Conservation (phyloP, 2,113 vertebrate species). For the Cyanoramphus novaezelandiae region DNA sequence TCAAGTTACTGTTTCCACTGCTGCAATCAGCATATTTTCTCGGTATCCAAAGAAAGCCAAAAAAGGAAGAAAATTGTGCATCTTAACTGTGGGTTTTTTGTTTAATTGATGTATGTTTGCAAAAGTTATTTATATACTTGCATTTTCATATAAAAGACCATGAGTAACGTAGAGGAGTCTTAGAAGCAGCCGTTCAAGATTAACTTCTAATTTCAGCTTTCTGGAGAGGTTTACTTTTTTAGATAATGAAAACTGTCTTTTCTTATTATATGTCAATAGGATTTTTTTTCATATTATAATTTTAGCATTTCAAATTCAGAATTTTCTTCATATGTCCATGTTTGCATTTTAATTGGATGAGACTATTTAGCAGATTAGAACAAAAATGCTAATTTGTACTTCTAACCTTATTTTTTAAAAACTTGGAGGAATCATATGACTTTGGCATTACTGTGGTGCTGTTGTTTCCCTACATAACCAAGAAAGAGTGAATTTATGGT, state of each 20-base stretch:
- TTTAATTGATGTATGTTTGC: not conserved
- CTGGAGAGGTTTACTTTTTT: not conserved
- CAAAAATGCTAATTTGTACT: slow-evolving; percentile 13
- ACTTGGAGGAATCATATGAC: not conserved
- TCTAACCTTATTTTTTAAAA: slow-evolving; percentile 31
- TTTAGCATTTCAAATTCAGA: slow-evolving; percentile 34
- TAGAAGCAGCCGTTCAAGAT: not conserved
- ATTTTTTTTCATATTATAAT: slow-evolving; percentile 40
- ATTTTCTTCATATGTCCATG: not conserved
- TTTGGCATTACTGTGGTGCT: not conserved
- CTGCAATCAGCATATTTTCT: not conserved
- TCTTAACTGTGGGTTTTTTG: not conserved
- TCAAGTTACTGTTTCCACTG: not conserved
- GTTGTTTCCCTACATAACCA: not conserved
- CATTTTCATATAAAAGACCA: not conserved
- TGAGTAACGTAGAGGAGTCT: not conserved
- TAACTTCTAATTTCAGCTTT: slow-evolving; percentile 30
- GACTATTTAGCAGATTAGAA: slow-evolving; percentile 1
- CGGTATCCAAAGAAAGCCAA: not conserved
- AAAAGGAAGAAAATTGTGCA: not conserved
- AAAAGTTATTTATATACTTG: not conserved
- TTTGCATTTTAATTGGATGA: slow-evolving; percentile 45
- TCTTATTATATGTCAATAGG: not conserved
- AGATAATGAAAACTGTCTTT: slow-evolving; percentile 33
- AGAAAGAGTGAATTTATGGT: not conserved